These are phyloP conservation scores for Boloria selene DNA, from an alignment of 2,888 invertebrate species.

Conservation along the genomic window DNA sequence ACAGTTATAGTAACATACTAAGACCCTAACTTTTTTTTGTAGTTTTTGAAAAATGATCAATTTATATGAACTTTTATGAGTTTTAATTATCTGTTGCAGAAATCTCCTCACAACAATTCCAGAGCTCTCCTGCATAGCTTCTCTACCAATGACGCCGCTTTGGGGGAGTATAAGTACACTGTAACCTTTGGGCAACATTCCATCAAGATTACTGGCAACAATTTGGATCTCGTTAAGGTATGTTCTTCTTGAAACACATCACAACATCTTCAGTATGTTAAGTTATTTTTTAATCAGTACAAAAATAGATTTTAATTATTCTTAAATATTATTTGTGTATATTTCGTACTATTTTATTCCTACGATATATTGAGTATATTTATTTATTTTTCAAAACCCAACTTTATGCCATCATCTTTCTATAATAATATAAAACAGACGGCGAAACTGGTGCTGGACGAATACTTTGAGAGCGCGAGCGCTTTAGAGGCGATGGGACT, in stretches of 20 bases:
- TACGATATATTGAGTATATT: too few relatives aligned
- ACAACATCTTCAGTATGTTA: too few relatives aligned
- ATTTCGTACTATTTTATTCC: too few relatives aligned
- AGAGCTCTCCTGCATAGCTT: constrained; percentile 88
- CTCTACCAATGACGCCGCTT: constrained; percentile 91
- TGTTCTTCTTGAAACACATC: neutral
- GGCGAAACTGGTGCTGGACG: constrained; percentile 93
- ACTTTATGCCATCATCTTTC: too few relatives aligned
- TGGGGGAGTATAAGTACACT: constrained; percentile 94
- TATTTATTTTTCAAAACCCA: too few relatives aligned
- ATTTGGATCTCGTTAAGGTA: constrained; percentile 92
- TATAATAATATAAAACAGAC: constrained; percentile 78
- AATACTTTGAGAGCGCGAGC: constrained; percentile 86
- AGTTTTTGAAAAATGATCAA: too few relatives aligned
- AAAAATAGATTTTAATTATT: too few relatives aligned
- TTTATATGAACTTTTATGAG: too few relatives aligned
- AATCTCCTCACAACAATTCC: constrained; percentile 81
- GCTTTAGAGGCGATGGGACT: constrained; percentile 75
- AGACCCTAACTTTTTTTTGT: too few relatives aligned
- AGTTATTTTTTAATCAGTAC: too few relatives aligned
- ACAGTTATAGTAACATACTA: too few relatives aligned
- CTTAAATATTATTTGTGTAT: too few relatives aligned
- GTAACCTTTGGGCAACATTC: constrained; percentile 91
- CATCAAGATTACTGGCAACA: constrained; percentile 92
- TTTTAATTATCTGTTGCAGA: constrained; percentile 52